A percentile compares a stretch with the other conserved stretches of the same genome.
These are phyloP conservation scores for Lepeophtheirus nordmannii DNA, from an alignment of 2,888 invertebrate species.

Conservation along the genomic window DNA sequence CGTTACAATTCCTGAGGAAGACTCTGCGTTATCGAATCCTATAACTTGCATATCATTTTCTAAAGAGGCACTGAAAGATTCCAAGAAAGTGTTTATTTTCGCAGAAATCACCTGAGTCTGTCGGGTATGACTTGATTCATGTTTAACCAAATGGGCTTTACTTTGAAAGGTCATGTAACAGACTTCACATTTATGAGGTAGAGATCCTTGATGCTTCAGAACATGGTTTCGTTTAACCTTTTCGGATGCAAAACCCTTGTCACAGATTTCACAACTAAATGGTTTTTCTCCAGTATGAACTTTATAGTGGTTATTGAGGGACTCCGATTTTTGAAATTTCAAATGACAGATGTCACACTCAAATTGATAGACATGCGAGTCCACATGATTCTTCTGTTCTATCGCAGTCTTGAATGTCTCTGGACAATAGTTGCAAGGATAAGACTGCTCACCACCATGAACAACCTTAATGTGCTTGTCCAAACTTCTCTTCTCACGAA, in stretches of 20 bases:
- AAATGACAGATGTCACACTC: slow-evolving; percentile 19
- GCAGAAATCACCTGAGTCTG: slow-evolving; percentile 20
- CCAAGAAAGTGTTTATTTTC: slow-evolving; percentile 23
- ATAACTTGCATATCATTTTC: slow-evolving; percentile 16
- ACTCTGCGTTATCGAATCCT: slow-evolving; percentile 5
- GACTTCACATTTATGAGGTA: slow-evolving; percentile 22
- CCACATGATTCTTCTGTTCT: slow-evolving; percentile 13
- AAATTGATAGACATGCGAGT: slow-evolving; percentile 14
- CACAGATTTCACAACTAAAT: slow-evolving; percentile 23
- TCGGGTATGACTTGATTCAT: slow-evolving; percentile 17
- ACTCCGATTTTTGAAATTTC: slow-evolving; percentile 19
- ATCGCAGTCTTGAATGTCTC: slow-evolving; percentile 17
- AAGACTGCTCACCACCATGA: slow-evolving; percentile 20
- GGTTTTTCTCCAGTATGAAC: slow-evolving; percentile 22
- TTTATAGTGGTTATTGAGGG: slow-evolving; percentile 14
- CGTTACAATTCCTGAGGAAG: neutral
- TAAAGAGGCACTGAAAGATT: slow-evolving; percentile 23
- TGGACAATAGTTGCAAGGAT: slow-evolving; percentile 13
- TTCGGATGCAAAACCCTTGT: slow-evolving; percentile 18
- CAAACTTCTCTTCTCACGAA: slow-evolving; percentile 20
- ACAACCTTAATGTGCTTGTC: slow-evolving; percentile 24
- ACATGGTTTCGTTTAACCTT: slow-evolving; percentile 20
- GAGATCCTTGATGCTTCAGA: slow-evolving; percentile 17
- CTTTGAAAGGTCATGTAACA: slow-evolving; percentile 23
- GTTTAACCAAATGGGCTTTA: slow-evolving; percentile 15